phyloP scores from a whole-genome alignment of 2,797 vertebrate genomes.

The Bucorvus abyssinicus region DNA sequence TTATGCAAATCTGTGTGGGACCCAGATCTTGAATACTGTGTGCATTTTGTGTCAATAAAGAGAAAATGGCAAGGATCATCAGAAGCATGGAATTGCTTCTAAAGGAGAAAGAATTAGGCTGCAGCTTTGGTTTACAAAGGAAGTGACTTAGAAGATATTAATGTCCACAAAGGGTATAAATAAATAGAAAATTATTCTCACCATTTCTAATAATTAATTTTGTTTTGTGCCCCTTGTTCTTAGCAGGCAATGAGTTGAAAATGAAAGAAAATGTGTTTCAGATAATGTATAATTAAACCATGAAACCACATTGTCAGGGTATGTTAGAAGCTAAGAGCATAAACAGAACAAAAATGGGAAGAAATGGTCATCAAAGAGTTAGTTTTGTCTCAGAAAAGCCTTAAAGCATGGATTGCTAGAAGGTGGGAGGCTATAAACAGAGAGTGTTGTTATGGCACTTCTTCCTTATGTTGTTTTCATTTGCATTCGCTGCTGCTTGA shows the following conservation, averaged over 20 bases:
- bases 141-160: neutral
- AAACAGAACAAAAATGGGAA: slow-evolving; percentile 4
- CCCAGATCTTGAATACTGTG: neutral
- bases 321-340: neutral
- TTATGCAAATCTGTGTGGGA: neutral
- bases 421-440: neutral
- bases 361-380: neutral
- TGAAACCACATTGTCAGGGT: neutral
- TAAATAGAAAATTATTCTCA: neutral
- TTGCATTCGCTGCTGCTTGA: neutral
- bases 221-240: neutral
- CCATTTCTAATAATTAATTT: neutral
- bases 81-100: neutral
- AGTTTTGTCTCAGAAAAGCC: slow-evolving; percentile 26
- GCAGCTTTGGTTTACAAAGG: neutral
- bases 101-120: neutral
- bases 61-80: neutral
- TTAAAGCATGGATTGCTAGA: neutral
- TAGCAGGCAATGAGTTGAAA: neutral
- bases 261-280: neutral
- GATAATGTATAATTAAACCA: neutral
- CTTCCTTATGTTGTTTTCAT: slow-evolving; percentile 22
- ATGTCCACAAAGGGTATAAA: neutral
- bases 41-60: neutral
- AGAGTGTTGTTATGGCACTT: neutral